Evolutionary conservation across 2,888 invertebrate species (phyloP), one percentile per base, ranked within the genome.

Genomic region (Octodonta nipae): DNA sequence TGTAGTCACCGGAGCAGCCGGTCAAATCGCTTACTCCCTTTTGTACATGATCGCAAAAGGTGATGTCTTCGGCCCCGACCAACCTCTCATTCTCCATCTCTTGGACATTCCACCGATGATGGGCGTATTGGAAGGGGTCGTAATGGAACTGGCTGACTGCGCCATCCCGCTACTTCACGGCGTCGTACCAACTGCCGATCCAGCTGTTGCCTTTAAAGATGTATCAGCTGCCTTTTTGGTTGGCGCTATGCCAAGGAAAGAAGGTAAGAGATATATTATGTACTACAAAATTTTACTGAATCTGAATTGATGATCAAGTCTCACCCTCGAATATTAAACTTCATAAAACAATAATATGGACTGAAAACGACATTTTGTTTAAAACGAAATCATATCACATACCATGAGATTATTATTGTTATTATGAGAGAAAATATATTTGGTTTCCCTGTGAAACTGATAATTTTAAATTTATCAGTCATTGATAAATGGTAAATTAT

Each of bases 11-110:
- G 98, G 98, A 39, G 98, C 98, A 49, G 98, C 96, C 38, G 98
- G 98, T 11, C 98, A 99, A 67, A 99, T 98, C 49, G 95, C 92
- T 37, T 98, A 98, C 63, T 95, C 95, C 2, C 67, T 99, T 26
- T 68, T 98, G 8, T 89, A 89, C 58, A 86, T 91, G 66, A 74
- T 98, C 46, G 89, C 89, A 8, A 89, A 89, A 51, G 98, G 96
- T 37, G 84, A 88, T 59, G 92, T 95, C 1, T 96, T 96, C 61
- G 96, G 96, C 15, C 69, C 71, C 30, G 70, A 85, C 28, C 91
- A 91, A 64, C 80, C 85, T 1, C 69, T 98, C 13, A 78, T 78
- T 55, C 70, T 98, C 28, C 83, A 87, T 56, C 73, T 98, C 43
- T 68, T 98, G 49, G 98, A 99, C 66, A 95, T 99, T 53, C 79